These are phyloP conservation scores for Telenomus remus DNA, from an alignment of 1,140 invertebrate genomes.

Conservation along the genomic window DNA sequence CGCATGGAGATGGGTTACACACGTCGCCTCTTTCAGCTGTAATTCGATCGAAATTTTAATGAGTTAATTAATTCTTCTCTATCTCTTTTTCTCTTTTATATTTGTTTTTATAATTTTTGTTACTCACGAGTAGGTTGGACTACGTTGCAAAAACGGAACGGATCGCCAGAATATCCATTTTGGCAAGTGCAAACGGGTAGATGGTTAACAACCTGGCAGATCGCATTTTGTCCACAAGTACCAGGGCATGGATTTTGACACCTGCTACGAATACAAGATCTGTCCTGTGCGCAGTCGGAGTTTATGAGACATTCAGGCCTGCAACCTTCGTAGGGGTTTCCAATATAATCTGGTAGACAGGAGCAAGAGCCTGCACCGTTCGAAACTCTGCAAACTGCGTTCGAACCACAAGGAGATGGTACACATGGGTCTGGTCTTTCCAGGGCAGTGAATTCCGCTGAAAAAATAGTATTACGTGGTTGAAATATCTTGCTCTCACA, in stretches of 20 bases:
- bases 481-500: background rate
- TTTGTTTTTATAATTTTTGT: no score
- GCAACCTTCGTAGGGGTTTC: constrained; percentile 81
- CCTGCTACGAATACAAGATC: constrained; percentile 79
- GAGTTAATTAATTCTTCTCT: background rate
- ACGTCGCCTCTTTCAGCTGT: constrained; percentile 64
- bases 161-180: constrained; percentile 81
- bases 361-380: constrained; percentile 78
- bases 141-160: constrained; percentile 74
- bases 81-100: no score
- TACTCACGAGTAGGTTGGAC: constrained; percentile 55
- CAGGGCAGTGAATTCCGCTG: constrained; percentile 34
- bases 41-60: background rate
- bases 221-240: constrained; percentile 82
- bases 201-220: constrained; percentile 85
- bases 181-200: constrained; percentile 83
- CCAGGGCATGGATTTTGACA: constrained; percentile 85
- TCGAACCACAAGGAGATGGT: constrained; percentile 85
- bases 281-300: constrained; percentile 78
- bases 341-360: constrained; percentile 79
- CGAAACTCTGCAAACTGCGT: constrained; percentile 81
- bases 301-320: constrained; percentile 81
- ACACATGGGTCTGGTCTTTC: constrained; percentile 79
- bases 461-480: background rate
- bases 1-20: constrained; percentile 77